These are phyloP conservation scores for Boulengeromyrus knoepffleri DNA, from an alignment of 2,113 vertebrate genomes.

Conservation along the genomic window DNA sequence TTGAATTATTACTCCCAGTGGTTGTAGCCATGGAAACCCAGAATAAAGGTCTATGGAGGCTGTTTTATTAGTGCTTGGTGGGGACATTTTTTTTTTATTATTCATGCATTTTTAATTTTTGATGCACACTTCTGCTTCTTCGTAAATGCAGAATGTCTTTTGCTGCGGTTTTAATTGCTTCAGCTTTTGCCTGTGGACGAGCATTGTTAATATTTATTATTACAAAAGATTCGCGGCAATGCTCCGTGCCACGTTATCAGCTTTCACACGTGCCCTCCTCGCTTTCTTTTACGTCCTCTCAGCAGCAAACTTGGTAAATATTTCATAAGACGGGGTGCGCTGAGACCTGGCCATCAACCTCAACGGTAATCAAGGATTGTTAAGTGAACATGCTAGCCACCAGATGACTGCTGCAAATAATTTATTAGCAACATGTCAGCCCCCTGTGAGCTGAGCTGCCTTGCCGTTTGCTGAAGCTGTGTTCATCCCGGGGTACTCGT, in stretches of 20 bases:
- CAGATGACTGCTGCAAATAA: background rate
- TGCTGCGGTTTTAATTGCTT: background rate
- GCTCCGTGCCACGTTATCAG: background rate
- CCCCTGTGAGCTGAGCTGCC: background rate
- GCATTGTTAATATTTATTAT: background rate
- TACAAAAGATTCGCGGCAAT: background rate
- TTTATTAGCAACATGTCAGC: background rate
- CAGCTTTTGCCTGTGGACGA: background rate
- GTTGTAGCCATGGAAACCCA: slow-evolving; percentile 50
- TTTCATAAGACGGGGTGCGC: background rate
- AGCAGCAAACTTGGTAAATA: slow-evolving; percentile 1
- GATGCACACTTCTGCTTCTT: background rate
- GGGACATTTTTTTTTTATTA: background rate
- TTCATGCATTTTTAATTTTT: background rate
- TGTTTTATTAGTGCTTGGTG: background rate
- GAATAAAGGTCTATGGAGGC: slow-evolving; percentile 20
- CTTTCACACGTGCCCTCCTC: background rate
- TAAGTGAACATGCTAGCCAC: background rate
- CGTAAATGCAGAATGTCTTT: background rate
- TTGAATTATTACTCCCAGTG: slow-evolving; percentile 26
- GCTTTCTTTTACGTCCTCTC: slow-evolving; percentile 8
- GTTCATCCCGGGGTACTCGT: background rate
- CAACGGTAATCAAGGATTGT: background rate
- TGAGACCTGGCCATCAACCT: background rate
- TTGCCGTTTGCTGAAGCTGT: background rate